phyloP scores from a whole-genome alignment of 2,797 vertebrate species.

The Phyllotis vaccarum region DNA sequence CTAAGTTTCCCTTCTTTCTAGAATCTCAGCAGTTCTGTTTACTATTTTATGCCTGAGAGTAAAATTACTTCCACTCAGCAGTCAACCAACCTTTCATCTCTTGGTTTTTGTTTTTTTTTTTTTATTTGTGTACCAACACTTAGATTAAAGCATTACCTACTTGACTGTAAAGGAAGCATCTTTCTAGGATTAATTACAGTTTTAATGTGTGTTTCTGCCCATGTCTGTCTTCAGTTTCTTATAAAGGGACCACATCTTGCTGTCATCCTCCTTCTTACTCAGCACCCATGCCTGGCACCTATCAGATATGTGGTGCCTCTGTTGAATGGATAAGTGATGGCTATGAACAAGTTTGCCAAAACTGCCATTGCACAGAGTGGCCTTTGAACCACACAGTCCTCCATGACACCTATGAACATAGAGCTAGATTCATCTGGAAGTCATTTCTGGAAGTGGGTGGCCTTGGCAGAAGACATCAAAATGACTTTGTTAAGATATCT shows the following conservation, averaged over 20 bases:
- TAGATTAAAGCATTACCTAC: neutral
- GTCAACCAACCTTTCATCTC: neutral
- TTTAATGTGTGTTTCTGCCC: neutral
- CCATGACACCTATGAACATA: neutral
- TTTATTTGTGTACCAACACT: conserved; percentile 11
- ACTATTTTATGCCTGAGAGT: neutral
- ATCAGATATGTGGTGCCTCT: no score
- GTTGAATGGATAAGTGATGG: neutral
- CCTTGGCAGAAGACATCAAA: neutral
- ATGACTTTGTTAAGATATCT: neutral
- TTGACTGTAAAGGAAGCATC: neutral
- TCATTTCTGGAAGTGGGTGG: neutral
- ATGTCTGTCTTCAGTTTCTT: neutral
- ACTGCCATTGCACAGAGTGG: no score
- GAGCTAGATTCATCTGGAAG: neutral
- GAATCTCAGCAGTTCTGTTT: neutral
- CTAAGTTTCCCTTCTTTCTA: neutral
- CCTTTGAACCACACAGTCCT: neutral
- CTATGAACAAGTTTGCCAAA: neutral
- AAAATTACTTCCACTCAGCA: neutral
- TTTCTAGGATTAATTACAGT: neutral
- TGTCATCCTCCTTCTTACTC: fast-evolving
- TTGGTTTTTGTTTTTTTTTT: conserved; percentile 6
- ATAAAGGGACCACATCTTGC: neutral
- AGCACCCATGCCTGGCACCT: neutral